Percentiles rank a stretch among this genome's conserved stretches.
Conservation (phyloP, 2,113 vertebrate genomes). For the Fukomys damarensis region DNA sequence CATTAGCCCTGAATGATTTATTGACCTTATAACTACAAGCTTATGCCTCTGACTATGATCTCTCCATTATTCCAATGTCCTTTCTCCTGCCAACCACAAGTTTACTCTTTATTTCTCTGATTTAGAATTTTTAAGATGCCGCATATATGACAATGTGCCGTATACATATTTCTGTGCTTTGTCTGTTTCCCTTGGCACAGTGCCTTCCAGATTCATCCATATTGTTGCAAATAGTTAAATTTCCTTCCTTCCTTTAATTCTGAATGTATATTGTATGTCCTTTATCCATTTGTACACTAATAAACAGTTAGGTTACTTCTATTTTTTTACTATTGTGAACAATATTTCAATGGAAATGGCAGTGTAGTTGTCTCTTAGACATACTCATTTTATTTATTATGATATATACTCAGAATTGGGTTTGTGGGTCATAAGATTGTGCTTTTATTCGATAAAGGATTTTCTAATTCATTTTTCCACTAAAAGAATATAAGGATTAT, state of each 20-base stretch:
- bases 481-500: not conserved
- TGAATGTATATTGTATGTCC: too few relatives aligned
- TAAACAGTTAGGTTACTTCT: not conserved
- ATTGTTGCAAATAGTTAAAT: not conserved
- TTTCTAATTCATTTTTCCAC: not conserved
- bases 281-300: not conserved
- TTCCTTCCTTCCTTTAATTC: not conserved
- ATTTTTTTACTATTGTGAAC: not conserved
- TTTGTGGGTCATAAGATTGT: not conserved
- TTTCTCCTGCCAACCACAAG: rapidly evolving
- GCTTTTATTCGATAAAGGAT: not conserved
- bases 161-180: not conserved
- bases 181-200: not conserved
- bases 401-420: not conserved
- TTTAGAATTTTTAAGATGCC: not conserved
- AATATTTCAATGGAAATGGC: too few relatives aligned
- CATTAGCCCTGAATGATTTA: not conserved
- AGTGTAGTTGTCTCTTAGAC: not conserved
- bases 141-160: rapidly evolving
- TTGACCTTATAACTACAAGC: too few relatives aligned
- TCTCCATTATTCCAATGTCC: rapidly evolving
- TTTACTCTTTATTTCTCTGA: not conserved
- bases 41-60: not conserved
- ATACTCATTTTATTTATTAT: not conserved
- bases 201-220: not conserved